Evolutionary conservation across 2,888 invertebrate genomes (phyloP).

Genomic region (Megaustenia siamemsis): DNA sequence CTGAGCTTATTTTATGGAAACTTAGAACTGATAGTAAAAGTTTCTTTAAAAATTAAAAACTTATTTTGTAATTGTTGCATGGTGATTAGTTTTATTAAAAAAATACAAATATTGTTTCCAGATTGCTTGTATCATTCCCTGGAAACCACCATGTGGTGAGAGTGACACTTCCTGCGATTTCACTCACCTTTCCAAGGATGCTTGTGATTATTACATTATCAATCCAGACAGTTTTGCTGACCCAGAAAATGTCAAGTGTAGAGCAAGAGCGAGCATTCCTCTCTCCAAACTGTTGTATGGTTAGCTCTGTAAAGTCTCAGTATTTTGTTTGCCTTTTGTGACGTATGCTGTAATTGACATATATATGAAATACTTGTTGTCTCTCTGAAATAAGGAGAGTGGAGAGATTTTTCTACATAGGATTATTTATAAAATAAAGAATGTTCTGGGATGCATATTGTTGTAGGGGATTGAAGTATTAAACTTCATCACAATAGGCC

Average conservation of each 20-base stretch:
- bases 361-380: no score
- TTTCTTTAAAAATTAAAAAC: no score
- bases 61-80: no score
- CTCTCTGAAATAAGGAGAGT: no score
- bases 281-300: conserved; percentile 49
- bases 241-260: conserved; percentile 24
- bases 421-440: no score
- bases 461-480: no score
- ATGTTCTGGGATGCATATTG: no score
- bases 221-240: conserved; percentile 53
- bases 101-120: conserved; percentile 20
- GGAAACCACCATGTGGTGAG: conserved; percentile 53
- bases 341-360: neutral
- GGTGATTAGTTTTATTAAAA: no score
- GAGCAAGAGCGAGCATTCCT: conserved; percentile 50
- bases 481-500: no score
- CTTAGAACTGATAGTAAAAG: no score
- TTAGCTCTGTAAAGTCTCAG: conserved; percentile 15
- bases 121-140: conserved; percentile 51
- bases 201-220: conserved; percentile 38
- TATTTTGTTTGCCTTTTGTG: neutral
- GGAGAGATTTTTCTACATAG: no score
- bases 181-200: neutral
- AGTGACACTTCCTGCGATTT: conserved; percentile 35
- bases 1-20: no score